Base-by-base conservation (phyloP, 2,797 vertebrate genomes). In the Avahi laniger region DNA sequence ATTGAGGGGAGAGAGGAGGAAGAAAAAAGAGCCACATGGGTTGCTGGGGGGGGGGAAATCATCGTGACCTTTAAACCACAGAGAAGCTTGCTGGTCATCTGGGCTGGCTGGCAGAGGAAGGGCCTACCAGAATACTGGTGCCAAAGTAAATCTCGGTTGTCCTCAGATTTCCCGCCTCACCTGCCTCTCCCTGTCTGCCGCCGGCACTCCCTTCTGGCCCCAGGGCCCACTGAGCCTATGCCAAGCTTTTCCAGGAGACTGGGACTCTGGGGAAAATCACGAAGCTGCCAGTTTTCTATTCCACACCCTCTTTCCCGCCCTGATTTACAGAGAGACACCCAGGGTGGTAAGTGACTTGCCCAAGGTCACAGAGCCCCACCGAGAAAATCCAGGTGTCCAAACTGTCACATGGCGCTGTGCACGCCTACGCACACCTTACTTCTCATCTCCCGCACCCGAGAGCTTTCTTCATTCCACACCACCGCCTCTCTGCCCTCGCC, bases 341-440 rank as follows among this genome's bases (percentile, higher is more conserved):
- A 17, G 52, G 57, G 43, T 69, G 57, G 67, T 72, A 30, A 91
- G 85, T 57, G 89, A 95, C 93, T 97, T 88, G 85, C 50, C 86
- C 96, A 97, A 96, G 96, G 97, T 97, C 96, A 96, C 85, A 52
- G 85, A 79, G 76, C 48, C 75, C 72, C 7, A 28, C 20, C 15
- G 41, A 18, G 54, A 75, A 93, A 52, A 41, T 43, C 72, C 92
- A 87, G 93, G 75, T 20, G 87, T 89, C 70, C 57, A 3, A 46
- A 63, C 43, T 30, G 11, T 65, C 46, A 13, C 67, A 24, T 10
- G 33, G 48, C 89, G 57, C 50, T 2, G 46, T 38, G n/a, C 61
- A 46, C 22, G 41, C 76, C 52, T 17, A 46, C 61, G 61, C 83
- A 57, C 82, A 76, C 92, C 78, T 89, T 78, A 11, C 6, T 38